Base-by-base conservation (phyloP, 2,113 vertebrate genomes). In the Haliaeetus leucogaster region DNA sequence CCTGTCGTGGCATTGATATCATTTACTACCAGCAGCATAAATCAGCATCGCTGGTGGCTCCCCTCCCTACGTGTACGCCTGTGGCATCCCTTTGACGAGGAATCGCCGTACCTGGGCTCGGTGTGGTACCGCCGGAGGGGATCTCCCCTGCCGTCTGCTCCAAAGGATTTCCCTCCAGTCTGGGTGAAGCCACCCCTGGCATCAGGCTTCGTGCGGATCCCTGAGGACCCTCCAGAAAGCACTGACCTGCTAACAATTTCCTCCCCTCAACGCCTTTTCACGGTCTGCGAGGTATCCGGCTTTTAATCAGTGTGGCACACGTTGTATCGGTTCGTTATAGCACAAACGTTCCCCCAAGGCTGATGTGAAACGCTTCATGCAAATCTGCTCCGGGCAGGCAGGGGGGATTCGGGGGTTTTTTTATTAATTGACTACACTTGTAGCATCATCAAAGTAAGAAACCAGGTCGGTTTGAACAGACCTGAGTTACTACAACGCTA, bases 21-120 rank as follows among this genome's bases (percentile, higher is more conserved):
- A 1, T 2, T n/a, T 4, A 13, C 50, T 42, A 3, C 3, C 83
- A 32, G 65, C 61, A 17, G 81, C 50, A 3, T 6, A 19, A 13
- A 9, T 11, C 1, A 1, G 56, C 6, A 5, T 78, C 6, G 2
- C 61, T 21, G 7, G 22, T 7, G 30, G 56, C 68, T 91, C 53
- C 67, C 43, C 5, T 20, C 45, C 16, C 27, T 23, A 3, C 3
- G 0, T 3, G 7, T 5, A 2, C 21, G 36, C 2, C 73, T 8
- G 34, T 6, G 62, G 45, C 12, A 14, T 61, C 7, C 3, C 63
- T n/a, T 14, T 2, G 10, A 29, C 0, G 0, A 43, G 63, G 26
- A 36, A n/a, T 61, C 6, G 22, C 89, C 12, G 2, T 67, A 40
- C 79, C 52, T 30, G 85, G 38, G 78, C 82, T 32, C 1, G 2